phyloP scores from a whole-genome alignment of 2,888 invertebrate species.

The Mamestra brassicae region DNA sequence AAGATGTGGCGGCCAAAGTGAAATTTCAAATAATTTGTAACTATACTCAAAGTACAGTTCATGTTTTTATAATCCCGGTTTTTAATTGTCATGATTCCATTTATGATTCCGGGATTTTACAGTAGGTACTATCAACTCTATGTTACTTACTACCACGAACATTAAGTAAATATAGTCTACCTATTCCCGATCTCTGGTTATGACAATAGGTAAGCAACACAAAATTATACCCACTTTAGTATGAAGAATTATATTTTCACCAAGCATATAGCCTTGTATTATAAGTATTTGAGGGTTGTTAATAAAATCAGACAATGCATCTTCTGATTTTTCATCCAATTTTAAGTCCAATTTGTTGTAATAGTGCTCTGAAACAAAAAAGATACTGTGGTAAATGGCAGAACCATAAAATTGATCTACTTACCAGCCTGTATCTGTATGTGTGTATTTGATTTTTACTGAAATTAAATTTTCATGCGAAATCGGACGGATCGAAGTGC shows the following conservation, averaged over 20 bases:
- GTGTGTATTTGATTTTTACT: not conserved
- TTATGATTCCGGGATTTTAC: no score
- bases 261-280: conserved; percentile 75
- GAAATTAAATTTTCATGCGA: not conserved
- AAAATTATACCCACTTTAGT: conserved; percentile 70
- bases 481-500: not conserved
- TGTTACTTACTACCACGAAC: no score
- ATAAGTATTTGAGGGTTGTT: conserved; percentile 81
- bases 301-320: conserved; percentile 82
- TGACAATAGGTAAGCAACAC: not conserved
- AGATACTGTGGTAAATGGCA: not conserved
- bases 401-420: not conserved
- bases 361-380: conserved; percentile 79
- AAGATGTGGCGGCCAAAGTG: no score
- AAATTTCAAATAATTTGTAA: no score
- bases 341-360: conserved; percentile 73
- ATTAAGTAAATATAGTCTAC: no score
- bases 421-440: not conserved
- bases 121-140: no score
- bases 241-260: conserved; percentile 73
- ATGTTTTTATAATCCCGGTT: no score
- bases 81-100: no score
- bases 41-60: no score
- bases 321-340: conserved; percentile 76
- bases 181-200: no score